Evolutionary conservation across 2,888 invertebrate species (phyloP).

Genomic region (Polydrusus cervinus): DNA sequence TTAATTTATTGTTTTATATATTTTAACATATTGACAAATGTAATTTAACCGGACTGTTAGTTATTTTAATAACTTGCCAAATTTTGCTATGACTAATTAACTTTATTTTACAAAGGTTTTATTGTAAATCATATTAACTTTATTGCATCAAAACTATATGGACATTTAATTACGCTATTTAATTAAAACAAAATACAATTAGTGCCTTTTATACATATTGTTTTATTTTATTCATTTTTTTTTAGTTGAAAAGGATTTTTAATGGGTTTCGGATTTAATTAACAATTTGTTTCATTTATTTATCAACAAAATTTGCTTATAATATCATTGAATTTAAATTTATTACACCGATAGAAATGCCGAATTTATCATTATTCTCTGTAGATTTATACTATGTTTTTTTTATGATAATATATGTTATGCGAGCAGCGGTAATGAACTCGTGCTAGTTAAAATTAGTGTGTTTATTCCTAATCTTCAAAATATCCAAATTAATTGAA

Average conservation of each 20-base stretch:
- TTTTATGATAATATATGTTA: too few species aligned
- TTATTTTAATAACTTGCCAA: not conserved
- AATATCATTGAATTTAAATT: not conserved
- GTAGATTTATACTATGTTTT: too few species aligned
- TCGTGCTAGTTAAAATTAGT: too few species aligned
- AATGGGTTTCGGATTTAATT: not conserved
- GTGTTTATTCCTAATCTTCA: too few species aligned
- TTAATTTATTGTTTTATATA: not conserved
- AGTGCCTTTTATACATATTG: not conserved
- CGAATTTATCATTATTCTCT: too few species aligned
- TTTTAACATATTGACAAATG: not conserved
- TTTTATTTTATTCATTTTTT: not conserved
- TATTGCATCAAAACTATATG: not conserved
- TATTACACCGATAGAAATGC: too few species aligned
- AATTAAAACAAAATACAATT: not conserved
- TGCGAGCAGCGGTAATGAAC: too few species aligned
- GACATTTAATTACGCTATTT: not conserved
- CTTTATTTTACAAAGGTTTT: not conserved
- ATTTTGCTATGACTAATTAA: conserved; percentile 3
- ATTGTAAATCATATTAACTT: conserved; percentile 3
- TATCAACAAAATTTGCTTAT: not conserved
- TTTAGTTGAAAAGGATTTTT: not conserved
- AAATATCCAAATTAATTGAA: too few species aligned
- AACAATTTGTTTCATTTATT: not conserved
- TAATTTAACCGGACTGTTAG: not conserved